phyloP scores from a whole-genome alignment of 2,888 invertebrate genomes.

The Diarsia dahlii region DNA sequence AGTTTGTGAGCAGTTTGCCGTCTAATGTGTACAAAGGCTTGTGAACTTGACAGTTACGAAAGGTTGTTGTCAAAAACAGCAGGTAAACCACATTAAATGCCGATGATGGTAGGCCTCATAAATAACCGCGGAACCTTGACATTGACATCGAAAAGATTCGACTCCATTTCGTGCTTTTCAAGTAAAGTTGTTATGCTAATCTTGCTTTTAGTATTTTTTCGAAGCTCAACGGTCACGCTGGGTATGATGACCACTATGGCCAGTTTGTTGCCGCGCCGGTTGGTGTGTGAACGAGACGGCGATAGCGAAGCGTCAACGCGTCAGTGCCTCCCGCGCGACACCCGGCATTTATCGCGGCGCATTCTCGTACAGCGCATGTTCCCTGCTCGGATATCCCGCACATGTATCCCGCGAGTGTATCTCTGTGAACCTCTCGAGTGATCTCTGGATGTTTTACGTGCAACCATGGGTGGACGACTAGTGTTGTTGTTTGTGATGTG shows the following conservation, averaged over 20 bases:
- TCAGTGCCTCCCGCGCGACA: conserved; percentile 76
- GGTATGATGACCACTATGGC: conserved; percentile 74
- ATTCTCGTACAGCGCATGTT: conserved; percentile 76
- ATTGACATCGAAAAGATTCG: conserved; percentile 31
- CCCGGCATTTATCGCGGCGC: conserved; percentile 85
- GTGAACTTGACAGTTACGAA: conserved; percentile 48
- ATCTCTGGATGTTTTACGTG: conserved; percentile 76
- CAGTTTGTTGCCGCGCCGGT: conserved; percentile 73
- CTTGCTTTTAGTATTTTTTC: conserved; percentile 71
- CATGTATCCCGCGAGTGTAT: conserved; percentile 83
- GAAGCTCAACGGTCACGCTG: conserved; percentile 79
- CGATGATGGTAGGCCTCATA: conserved; percentile 30
- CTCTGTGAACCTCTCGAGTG: conserved; percentile 77
- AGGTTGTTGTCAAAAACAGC: conserved; percentile 39
- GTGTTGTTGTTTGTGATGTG: conserved; percentile 87
- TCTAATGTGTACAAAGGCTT: conserved; percentile 36
- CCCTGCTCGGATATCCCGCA: conserved; percentile 62
- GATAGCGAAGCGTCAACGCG: conserved; percentile 77
- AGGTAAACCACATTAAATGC: conserved; percentile 39
- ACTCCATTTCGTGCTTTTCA: conserved; percentile 46
- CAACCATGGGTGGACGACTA: conserved; percentile 81
- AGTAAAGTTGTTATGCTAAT: conserved; percentile 54
- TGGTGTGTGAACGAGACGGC: conserved; percentile 80
- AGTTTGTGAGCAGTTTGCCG: conserved; percentile 29
- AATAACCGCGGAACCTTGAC: conserved; percentile 53